Conservation (phyloP, 2,888 invertebrate genomes). For the Amphipoea lucens region DNA sequence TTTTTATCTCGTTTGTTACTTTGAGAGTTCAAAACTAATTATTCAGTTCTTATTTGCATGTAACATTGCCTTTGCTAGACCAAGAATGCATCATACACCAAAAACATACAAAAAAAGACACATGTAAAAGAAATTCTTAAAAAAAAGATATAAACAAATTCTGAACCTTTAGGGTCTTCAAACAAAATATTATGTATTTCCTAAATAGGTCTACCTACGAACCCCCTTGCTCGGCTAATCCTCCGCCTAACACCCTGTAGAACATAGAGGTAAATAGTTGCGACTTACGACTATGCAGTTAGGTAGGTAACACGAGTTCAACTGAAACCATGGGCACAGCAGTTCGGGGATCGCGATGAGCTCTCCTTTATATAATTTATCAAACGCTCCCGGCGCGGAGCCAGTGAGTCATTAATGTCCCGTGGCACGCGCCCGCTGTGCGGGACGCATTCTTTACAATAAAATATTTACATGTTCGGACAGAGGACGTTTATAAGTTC, state of each 20-base stretch:
- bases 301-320: not conserved
- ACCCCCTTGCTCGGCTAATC: not conserved
- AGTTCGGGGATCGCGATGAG: not conserved
- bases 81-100: no score
- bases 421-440: not conserved
- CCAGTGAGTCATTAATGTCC: not conserved
- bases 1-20: not conserved
- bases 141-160: no score
- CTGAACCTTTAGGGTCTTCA: no score
- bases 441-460: slow-evolving; percentile 29
- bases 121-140: no score
- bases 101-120: no score
- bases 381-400: not conserved
- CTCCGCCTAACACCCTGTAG: not conserved
- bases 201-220: not conserved
- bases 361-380: slow-evolving; percentile 7
- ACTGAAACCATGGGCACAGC: not conserved
- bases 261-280: not conserved
- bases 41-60: not conserved
- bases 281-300: not conserved
- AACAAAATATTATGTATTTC: no score
- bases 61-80: no score
- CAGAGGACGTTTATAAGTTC: slow-evolving; percentile 38
- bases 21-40: not conserved
- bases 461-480: slow-evolving; percentile 14